A percentile compares a stretch with the other conserved stretches of the same genome.
These are phyloP conservation scores for Pygoscelis antarcticus DNA, from an alignment of 2,113 vertebrate genomes.

Conservation along the genomic window DNA sequence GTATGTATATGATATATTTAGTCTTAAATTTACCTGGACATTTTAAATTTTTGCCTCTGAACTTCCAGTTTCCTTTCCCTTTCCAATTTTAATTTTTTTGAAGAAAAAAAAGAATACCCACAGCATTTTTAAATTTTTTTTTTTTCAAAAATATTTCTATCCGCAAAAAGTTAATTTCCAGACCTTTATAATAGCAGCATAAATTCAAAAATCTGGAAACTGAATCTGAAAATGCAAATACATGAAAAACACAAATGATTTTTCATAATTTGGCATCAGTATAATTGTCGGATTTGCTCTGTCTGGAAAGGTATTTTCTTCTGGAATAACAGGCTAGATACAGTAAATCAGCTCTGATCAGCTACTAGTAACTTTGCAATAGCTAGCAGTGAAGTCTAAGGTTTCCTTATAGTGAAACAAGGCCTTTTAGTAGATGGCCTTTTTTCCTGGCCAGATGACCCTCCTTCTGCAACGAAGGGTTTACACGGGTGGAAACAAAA, in stretches of 20 bases:
- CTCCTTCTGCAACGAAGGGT: neutral
- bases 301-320: neutral
- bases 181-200: neutral
- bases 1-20: neutral
- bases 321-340: neutral
- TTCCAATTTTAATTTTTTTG: neutral
- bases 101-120: neutral
- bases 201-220: neutral
- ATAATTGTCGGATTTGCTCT: neutral
- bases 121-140: rapidly evolving
- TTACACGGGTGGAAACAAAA: neutral
- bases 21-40: neutral
- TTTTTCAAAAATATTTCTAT: neutral
- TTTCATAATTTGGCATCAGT: neutral
- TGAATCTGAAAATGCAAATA: neutral
- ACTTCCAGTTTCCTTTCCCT: neutral
- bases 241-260: neutral
- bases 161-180: neutral
- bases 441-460: neutral
- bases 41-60: neutral
- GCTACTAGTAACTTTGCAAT: neutral
- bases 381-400: neutral
- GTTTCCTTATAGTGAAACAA: neutral
- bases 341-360: neutral
- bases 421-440: neutral